Base-by-base conservation (phyloP, 2,888 invertebrate species). In the Tenodera sinensis region DNA sequence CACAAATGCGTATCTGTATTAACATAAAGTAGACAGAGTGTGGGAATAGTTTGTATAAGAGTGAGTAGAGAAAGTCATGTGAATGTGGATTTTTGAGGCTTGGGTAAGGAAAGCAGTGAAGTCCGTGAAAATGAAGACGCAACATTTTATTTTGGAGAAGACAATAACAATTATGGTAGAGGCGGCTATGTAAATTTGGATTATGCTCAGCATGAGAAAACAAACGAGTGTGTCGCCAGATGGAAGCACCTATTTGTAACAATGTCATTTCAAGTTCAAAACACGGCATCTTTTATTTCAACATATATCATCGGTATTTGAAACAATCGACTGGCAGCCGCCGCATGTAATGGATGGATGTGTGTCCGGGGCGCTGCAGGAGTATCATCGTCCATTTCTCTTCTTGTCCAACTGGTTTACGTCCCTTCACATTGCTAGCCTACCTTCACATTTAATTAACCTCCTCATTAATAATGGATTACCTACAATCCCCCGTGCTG, bases 291-390 rank as follows among this genome's bases (percentile, higher is more conserved):
- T 86, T 86, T 81, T 86, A 86, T 86, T 86, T 81, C 28, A 71
- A 86, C 86, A 86, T 86, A 81, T 54, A 86, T 86, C 86, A 86
- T 86, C 47, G 81, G 12, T 71, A 47, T 87, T 89, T 87, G 83
- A 88, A 89, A 88, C 88, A 88, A 88, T 88, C 86, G 90, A 83
- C 84, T 28, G 28, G 28, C 54, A 84, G 86, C 86, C 83, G 86
- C 87, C 88, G 83, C 28, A 28, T 34, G 88, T 89, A 90, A 88
- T 90, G 88, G 89, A 90, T 88, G 87, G 89, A 88, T 88, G 88
- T 83, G 85, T 47, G 54, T 20, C 83, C 14, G 30, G 6, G 20
- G 54, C 89, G 25, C 89, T 47, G 34, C 90, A 83, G 83, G 89
- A 14, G n/a, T 34, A 87, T n/a, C 20, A 8, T 42, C n/a, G 20